Conservation (phyloP, 2,888 invertebrate genomes). For the Ernsta delagoae region DNA sequence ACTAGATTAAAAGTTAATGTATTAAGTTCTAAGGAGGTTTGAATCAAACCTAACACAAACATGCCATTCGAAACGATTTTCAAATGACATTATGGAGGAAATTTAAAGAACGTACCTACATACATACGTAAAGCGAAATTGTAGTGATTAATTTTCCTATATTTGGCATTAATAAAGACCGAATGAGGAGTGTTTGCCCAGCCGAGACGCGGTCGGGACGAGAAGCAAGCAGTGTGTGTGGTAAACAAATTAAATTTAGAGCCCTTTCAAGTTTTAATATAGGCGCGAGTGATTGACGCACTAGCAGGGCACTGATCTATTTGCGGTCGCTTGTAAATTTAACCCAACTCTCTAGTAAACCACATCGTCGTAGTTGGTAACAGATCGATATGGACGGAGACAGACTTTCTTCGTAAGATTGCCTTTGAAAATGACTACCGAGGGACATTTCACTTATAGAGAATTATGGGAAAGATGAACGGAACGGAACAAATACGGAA, state of each 20-base stretch:
- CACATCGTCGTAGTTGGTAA: not conserved
- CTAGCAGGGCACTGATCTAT: slow-evolving; percentile 22
- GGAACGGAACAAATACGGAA: no score
- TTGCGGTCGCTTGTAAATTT: slow-evolving; percentile 11
- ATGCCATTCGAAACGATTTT: no score
- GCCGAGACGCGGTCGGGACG: not conserved
- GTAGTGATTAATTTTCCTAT: not conserved
- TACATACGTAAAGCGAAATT: no score
- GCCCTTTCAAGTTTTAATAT: slow-evolving; percentile 27
- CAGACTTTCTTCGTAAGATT: not conserved
- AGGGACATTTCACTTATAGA: no score
- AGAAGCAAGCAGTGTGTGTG: not conserved
- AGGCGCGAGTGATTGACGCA: slow-evolving; percentile 16
- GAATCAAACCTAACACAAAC: no score
- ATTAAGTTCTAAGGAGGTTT: no score
- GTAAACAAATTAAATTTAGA: slow-evolving; percentile 29
- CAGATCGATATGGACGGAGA: not conserved
- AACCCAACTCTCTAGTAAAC: slow-evolving; percentile 4
- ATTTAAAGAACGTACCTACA: no score
- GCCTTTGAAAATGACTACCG: not conserved
- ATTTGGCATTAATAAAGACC: not conserved
- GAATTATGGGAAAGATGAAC: no score
- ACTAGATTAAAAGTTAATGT: no score
- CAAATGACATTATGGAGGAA: no score
- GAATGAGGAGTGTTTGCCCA: not conserved